Evolutionary conservation across 2,888 invertebrate species (phyloP), one percentile per base, ranked within the genome.

Genomic region (Phaedon cochleariae): DNA sequence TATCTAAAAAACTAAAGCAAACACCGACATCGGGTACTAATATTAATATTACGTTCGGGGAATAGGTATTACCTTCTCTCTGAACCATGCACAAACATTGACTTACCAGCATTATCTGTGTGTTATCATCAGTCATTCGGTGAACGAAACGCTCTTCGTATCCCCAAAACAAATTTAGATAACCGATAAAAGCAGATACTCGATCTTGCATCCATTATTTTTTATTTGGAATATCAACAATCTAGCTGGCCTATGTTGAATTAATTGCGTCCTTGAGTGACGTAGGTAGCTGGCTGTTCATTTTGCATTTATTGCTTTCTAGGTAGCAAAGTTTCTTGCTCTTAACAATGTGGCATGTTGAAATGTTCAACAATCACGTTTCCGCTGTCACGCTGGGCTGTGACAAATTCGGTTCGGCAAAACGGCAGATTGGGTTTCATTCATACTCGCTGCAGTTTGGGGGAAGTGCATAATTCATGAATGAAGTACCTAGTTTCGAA

Each of bases 261-360:
- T 52, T 55, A 54, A 41, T 41, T n/a, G 52, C 57, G 65, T 65
- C 65, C 65, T 65, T 65, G 65, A 52, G 37, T 48, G 60, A 57
- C 61, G 57, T 62, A 41, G 31, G 62, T 57, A 55, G 62, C 53
- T 57, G 49, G 51, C 58, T 31, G 51, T 57, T 37, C 41, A 61
- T 51, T 58, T 61, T 41, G 41, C 58, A 52, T 61, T 59, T 64
- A 64, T 46, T 41, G 65, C 65, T 59, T 58, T 26, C 45, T 55
- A 65, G 65, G 65, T 65, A 65, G 68, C 61, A 67, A 70, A 70
- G 37, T 64, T 64, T 63, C 62, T 62, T 66, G 62, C 65, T 68
- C 61, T 62, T 63, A 67, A 71, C 65, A 67, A 69, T 69, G 69
- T 64, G 65, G 66, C 64, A 62, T 26, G 57, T 57, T 45, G 26